phyloP scores from a whole-genome alignment of 2,113 vertebrate genomes.

The Pedetes capensis region DNA sequence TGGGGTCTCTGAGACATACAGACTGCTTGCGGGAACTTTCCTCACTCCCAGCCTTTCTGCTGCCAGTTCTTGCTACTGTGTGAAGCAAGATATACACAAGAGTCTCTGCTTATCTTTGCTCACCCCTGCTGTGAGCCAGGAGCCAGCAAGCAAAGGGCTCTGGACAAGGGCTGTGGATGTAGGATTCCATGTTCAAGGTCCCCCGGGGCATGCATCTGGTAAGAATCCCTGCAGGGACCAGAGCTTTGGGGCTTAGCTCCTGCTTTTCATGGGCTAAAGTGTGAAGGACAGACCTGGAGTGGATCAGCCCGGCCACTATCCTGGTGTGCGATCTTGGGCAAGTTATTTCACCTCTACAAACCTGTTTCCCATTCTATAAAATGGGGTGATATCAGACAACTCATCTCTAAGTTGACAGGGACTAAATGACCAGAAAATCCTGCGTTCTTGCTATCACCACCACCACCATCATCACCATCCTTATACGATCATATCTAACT shows the following conservation, averaged over 20 bases:
- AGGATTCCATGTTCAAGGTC: not conserved
- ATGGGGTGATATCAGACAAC: not conserved
- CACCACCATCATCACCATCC: accelerated
- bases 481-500: not conserved
- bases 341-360: not conserved
- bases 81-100: not conserved
- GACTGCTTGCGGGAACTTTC: not conserved
- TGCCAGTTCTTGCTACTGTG: not conserved
- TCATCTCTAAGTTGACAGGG: not conserved
- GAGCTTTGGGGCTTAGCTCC: not conserved
- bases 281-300: not conserved
- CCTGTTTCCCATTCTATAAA: not conserved
- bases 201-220: not conserved
- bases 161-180: accelerated
- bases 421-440: not conserved
- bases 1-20: not conserved
- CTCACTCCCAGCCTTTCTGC: not conserved
- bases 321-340: not conserved
- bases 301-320: too few species aligned
- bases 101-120: not conserved
- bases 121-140: not conserved
- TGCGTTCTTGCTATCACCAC: accelerated
- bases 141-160: not conserved
- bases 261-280: not conserved
- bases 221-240: accelerated